phyloP scores from a whole-genome alignment of 2,888 invertebrate species.

The Rhynchonema sp. region DNA sequence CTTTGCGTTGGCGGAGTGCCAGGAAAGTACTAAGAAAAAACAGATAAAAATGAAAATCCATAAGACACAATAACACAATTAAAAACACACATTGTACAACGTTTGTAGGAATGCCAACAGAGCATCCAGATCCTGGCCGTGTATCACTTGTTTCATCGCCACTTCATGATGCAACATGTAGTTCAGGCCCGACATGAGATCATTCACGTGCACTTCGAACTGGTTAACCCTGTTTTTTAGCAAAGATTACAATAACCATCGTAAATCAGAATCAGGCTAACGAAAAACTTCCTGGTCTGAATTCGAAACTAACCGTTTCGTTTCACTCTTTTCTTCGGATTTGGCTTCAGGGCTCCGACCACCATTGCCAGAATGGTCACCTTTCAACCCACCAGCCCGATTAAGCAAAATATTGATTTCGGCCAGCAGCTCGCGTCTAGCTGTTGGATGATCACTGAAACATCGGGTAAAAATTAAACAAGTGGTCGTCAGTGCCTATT shows the following conservation, averaged over 20 bases:
- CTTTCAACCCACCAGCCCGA: no score
- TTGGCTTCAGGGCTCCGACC: no score
- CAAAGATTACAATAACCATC: no score
- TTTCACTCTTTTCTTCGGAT: no score
- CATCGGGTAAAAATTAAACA: background rate
- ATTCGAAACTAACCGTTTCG: no score
- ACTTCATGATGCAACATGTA: slow-evolving; percentile 65
- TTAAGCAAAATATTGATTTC: no score
- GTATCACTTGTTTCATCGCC: slow-evolving; percentile 46
- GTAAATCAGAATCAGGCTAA: no score
- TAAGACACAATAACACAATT: slow-evolving; percentile 1
- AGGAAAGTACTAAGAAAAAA: slow-evolving; percentile 56
- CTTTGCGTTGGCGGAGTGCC: slow-evolving; percentile 46
- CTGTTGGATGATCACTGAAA: background rate
- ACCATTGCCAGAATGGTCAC: no score
- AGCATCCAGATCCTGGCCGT: slow-evolving; percentile 50
- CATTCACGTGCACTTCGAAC: slow-evolving; percentile 50
- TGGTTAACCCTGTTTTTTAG: background rate
- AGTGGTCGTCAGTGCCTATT: no score
- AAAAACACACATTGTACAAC: slow-evolving; percentile 37
- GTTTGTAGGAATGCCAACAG: slow-evolving; percentile 52
- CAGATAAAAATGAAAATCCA: slow-evolving; percentile 2
- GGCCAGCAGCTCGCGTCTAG: background rate
- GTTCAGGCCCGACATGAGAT: slow-evolving; percentile 65
- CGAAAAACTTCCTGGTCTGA: no score